Conservation (phyloP, 2,797 vertebrate genomes). For the Melanitta fusca region DNA sequence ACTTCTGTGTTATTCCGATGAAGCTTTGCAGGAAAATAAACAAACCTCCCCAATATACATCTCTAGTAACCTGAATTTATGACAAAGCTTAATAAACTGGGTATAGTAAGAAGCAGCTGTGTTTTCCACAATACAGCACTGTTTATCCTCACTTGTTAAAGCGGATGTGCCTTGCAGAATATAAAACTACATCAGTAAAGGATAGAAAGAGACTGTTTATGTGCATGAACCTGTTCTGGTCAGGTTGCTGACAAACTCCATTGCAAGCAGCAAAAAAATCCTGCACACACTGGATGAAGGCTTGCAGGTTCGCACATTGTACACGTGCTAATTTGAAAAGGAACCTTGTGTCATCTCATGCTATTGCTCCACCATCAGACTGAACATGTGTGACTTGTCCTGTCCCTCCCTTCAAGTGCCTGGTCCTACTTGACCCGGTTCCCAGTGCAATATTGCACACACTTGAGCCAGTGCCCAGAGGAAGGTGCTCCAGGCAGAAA, state of each 20-base stretch:
- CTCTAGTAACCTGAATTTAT: background rate
- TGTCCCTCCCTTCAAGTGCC: background rate
- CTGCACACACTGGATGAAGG: rapidly evolving
- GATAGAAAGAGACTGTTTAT: background rate
- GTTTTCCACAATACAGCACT: background rate
- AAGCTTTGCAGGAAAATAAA: background rate
- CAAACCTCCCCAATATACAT: background rate
- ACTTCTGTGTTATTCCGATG: background rate
- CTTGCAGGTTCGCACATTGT: background rate
- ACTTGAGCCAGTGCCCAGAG: background rate
- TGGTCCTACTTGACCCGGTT: background rate
- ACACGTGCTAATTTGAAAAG: background rate
- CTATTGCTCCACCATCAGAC: background rate
- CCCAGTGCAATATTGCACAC: background rate
- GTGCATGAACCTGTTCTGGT: background rate
- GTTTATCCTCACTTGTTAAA: background rate
- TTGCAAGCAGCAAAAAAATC: background rate
- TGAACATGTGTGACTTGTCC: rapidly evolving
- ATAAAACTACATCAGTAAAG: background rate
- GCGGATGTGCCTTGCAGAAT: background rate
- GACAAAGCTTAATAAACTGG: background rate
- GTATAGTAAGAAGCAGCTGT: background rate
- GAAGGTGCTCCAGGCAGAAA: rapidly evolving
- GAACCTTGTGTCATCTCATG: background rate
- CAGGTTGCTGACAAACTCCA: background rate